Base-by-base conservation (phyloP, 2,113 vertebrate genomes). In the Phalacrocorax aristotelis region DNA sequence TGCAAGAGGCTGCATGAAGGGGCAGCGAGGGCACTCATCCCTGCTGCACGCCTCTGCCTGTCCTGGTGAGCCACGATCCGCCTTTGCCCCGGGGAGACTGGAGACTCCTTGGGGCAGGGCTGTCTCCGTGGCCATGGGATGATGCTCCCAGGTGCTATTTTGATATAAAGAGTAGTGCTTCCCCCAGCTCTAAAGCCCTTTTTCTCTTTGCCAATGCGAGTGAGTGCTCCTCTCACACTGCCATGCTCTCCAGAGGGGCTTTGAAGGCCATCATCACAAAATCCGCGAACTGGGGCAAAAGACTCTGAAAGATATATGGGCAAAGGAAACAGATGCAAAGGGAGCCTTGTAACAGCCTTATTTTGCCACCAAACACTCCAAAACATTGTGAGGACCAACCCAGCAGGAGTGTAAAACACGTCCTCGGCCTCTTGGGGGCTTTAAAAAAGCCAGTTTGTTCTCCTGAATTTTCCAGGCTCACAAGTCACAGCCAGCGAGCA, bases 261-360 rank as follows among this genome's bases (percentile, higher is more conserved):
- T 64, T 52, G 91, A 90, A 95, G 86, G 66, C 62, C 71, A 36
- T 2, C 4, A 0, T 60, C 51, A 90, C 60, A 66, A 86, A 66
- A 83, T 49, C 83, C 77, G 40, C 75, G 69, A 57, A 65, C 22
- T 75, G 57, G 89, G 87, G 72, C 65, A 46, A 83, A n/a, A 78
- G 36, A 6, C 65, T 87, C 74, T 79, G 95, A 83, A 69, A 91
- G 62, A 84, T 69, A 61, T 7, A 25, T 51, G 44, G 68, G 69
- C 46, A 92, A 46, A 97, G 92, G 93, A 96, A 96, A 91, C 83
- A 96, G 94, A 93, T 95, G 97, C 42, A 8, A 62, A 42, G 42
- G 29, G 80, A 94, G 68, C 62, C 20, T 46, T 36, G 60, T 12
- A 13, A n/a, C 74, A 84, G 89, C 69, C 72, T 81, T 30, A 4